Base-by-base conservation (phyloP, 2,888 invertebrate species). In the Hypena proboscidalis region DNA sequence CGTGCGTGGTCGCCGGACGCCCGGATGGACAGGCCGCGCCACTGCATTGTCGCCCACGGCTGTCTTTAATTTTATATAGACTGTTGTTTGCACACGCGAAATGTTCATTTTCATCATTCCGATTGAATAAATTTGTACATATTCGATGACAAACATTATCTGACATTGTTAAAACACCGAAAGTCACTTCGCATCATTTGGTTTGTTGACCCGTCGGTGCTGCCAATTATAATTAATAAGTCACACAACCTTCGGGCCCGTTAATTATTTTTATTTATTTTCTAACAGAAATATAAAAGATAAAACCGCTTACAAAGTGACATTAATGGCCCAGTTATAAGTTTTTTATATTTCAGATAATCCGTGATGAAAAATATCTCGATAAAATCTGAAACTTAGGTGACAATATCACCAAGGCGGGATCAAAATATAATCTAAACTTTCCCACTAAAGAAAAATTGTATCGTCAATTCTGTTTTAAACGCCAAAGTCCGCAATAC, bases 31-130 rank as follows among this genome's bases (percentile, higher is more conserved):
- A 46, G 46, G 38, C 43, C 37, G n/a, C 44, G 45, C 41, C 15
- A 20, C 31, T 31, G 51, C 48, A 46, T 53, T 58, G 49, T 65
- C 56, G 74, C 81, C 74, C 58, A 58, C 55, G 78, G 80, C 74
- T 61, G 56, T 78, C 80, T 83, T 85, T 80, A 76, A 82, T 83
- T 79, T 82, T 80, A 74, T 72, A 84, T 80, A 67, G 58, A 69
- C 59, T 54, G 59, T 52, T 78, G 74, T 84, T 80, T 77, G 70
- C 67, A 60, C 67, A 52, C 56, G 45, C 64, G 42, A 70, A 70
- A 66, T 70, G 67, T 62, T 60, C 71, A 71, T 68, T 67, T 59
- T 50, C 70, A 67, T 63, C 54, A 52, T 67, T 68, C 54, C 58
- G 46, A 69, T 59, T 58, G 60, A 71, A 61, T 64, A 60, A 65